A percentile compares a stretch with the other conserved stretches of the same genome.
Conservation (phyloP, 2,888 invertebrate genomes). For the Atrina japonica region DNA sequence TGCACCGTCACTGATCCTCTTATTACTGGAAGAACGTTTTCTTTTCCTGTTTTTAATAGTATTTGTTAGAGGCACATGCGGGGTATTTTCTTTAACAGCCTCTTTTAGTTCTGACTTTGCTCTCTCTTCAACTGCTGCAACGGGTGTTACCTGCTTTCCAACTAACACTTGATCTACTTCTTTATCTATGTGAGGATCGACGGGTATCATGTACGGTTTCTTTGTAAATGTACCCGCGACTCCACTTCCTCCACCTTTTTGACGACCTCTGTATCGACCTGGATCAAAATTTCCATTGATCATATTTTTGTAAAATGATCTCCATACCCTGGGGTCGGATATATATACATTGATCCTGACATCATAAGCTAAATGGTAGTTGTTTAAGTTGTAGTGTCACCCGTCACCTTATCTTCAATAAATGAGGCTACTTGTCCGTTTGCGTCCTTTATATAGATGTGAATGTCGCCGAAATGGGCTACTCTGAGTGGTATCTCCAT, state of each 20-base stretch:
- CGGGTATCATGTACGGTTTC: too few species aligned
- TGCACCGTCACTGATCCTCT: too few species aligned
- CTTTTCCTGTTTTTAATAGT: too few species aligned
- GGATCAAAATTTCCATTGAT: too few species aligned
- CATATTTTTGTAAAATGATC: slow-evolving; percentile 26
- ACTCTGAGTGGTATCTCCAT: slow-evolving; percentile 31
- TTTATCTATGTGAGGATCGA: slow-evolving; percentile 23
- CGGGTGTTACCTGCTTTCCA: slow-evolving; percentile 29
- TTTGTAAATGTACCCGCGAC: slow-evolving; percentile 34
- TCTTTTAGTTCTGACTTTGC: slow-evolving; percentile 30
- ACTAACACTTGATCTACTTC: not conserved
- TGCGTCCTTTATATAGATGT: slow-evolving; percentile 41
- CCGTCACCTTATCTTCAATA: too few species aligned
- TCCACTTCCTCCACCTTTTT: slow-evolving; percentile 24
- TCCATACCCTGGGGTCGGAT: slow-evolving; percentile 26
- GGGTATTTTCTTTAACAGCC: slow-evolving; percentile 10
- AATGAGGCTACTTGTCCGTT: slow-evolving; percentile 22
- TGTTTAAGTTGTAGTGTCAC: too few species aligned
- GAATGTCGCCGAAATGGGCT: slow-evolving; percentile 18
- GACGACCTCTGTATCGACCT: slow-evolving; percentile 28
- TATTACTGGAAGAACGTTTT: too few species aligned
- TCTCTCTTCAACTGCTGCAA: slow-evolving; percentile 37
- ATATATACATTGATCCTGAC: slow-evolving; percentile 24
- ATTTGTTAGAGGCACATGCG: slow-evolving; percentile 19
- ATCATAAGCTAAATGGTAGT: too few species aligned